phyloP scores from a whole-genome alignment of 2,888 invertebrate genomes.

The Callimorpha dominula region DNA sequence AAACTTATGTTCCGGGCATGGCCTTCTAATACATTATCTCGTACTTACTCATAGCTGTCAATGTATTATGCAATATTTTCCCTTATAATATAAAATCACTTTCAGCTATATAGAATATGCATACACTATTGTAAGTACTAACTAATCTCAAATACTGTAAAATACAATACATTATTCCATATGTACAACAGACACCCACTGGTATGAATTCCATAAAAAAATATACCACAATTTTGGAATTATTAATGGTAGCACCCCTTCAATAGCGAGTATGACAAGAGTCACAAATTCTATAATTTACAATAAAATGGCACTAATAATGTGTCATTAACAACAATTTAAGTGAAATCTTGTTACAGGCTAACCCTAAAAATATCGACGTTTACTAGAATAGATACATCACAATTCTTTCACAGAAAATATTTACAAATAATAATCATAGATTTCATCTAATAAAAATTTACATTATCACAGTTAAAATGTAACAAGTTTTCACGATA shows the following conservation, averaged over 20 bases:
- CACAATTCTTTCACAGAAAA: constrained; percentile 76
- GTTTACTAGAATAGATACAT: constrained; percentile 79
- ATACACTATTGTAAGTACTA: constrained; percentile 85
- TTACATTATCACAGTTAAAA: constrained; percentile 86
- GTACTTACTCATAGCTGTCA: constrained; percentile 83
- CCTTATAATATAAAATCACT: constrained; percentile 86
- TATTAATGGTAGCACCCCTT: constrained; percentile 88
- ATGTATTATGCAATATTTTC: constrained; percentile 84
- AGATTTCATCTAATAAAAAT: constrained; percentile 85
- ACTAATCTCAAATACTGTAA: constrained; percentile 86
- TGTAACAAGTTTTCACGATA: constrained; percentile 86
- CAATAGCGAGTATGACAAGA: constrained; percentile 87
- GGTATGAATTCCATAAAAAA: constrained; percentile 86
- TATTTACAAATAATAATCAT: constrained; percentile 83
- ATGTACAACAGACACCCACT: constrained; percentile 85
- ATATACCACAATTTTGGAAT: constrained; percentile 86
- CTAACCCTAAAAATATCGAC: constrained; percentile 82
- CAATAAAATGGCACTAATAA: constrained; percentile 85
- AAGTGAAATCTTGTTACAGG: constrained; percentile 86
- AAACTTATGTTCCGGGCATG: constrained; percentile 82
- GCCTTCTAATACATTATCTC: constrained; percentile 82
- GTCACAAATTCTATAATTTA: constrained; percentile 86
- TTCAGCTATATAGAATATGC: constrained; percentile 86
- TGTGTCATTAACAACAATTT: constrained; percentile 84
- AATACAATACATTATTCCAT: constrained; percentile 84